Evolutionary conservation across 1,140 invertebrate genomes (phyloP), one percentile per base, ranked within the genome.

Genomic region (Penaeus chinensis): DNA sequence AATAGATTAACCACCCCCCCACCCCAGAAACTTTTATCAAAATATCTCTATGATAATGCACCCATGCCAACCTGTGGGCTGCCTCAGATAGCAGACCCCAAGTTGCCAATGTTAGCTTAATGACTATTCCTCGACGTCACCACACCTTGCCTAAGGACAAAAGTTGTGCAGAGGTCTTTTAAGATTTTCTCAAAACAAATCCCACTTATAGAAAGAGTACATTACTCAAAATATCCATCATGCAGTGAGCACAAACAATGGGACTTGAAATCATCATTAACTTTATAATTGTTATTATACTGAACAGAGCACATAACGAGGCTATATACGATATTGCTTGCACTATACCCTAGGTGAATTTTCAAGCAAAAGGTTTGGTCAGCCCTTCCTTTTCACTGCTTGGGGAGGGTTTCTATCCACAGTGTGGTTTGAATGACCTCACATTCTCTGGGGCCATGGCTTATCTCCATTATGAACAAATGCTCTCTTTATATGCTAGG

Each of bases 151-250:
- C 47, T 82, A 27, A 42, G 18, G 65, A 66, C 54, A 66, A 82
- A 42, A 82, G 42, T 66, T 82, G 37, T 82, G 62, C 65, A 66
- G 61, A 82, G 24, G 27, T 82, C 80, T 81, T 22, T 82, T 11
- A 65, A 82, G 32, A 66, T 82, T 37, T 82, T 82, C 81, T 82
- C 81, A 82, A 82, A 82, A 82, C 81, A 82, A 82, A 82, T 62
- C 81, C 81, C 81, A 82, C 81, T 82, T 69, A 69, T 69, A 54
- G 54, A 54, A 69, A 19, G 37, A 37, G 42, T 82, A 69, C 47
- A 42, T 42, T 82, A 65, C 32, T 65, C 24, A 69, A 42, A 66
- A 82, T 42, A 47, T 37, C 69, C 42, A 65, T 42, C 81, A 66
- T 69, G 81, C 62, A 82, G 65, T 82, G 81, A 82, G 81, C 47